A percentile compares a stretch with the other conserved stretches of the same genome.
Evolutionary conservation across 1,140 invertebrate genomes (phyloP).

Genomic region (Schlechtendalia chinensis): DNA sequence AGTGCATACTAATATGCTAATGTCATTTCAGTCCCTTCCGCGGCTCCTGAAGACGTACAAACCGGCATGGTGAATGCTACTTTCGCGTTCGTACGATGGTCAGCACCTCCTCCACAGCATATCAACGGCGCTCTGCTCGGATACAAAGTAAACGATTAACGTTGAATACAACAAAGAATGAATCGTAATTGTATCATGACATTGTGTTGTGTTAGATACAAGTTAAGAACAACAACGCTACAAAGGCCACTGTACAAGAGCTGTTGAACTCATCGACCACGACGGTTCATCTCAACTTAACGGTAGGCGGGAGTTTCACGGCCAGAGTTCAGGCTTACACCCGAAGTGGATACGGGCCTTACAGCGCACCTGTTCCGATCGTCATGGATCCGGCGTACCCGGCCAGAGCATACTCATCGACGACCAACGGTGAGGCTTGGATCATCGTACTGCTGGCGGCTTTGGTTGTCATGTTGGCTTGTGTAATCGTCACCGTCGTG

Average conservation of each 20-base stretch:
- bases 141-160: constrained; percentile 70
- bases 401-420: constrained; percentile 45
- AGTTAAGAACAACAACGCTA: constrained; percentile 64
- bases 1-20: too few relatives aligned
- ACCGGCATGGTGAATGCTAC: constrained; percentile 81
- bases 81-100: constrained; percentile 76
- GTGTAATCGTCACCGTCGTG: constrained; percentile 61
- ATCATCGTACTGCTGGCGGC: constrained; percentile 71
- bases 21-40: constrained; percentile 66
- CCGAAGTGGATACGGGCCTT: constrained; percentile 67
- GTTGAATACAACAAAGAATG: too few relatives aligned
- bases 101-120: constrained; percentile 72
- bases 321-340: constrained; percentile 74
- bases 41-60: constrained; percentile 77
- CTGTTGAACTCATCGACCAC: constrained; percentile 71
- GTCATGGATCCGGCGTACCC: constrained; percentile 62
- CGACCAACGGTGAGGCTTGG: constrained; percentile 65
- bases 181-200: too few relatives aligned
- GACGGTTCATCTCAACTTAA: constrained; percentile 70
- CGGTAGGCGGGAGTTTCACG: constrained; percentile 69
- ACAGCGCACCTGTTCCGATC: constrained; percentile 63
- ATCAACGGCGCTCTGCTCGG: constrained; percentile 79
- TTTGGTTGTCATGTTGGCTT: constrained; percentile 66
- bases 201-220: constrained; percentile 61
- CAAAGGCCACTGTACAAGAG: constrained; percentile 68